phyloP scores from a whole-genome alignment of 2,888 invertebrate species.

The Hemicrepidius hirtus region DNA sequence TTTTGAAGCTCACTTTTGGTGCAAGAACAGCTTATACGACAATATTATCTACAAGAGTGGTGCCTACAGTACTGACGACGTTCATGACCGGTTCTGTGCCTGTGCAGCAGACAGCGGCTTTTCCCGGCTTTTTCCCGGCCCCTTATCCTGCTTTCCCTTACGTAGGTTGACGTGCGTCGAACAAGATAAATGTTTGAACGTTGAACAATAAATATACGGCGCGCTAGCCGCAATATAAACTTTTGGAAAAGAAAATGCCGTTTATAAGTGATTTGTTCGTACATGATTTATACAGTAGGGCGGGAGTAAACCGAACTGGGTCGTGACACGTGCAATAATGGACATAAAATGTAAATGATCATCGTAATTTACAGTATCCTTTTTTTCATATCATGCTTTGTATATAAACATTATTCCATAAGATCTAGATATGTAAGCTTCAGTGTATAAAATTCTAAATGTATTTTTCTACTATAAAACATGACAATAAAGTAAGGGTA shows the following conservation, averaged over 20 bases:
- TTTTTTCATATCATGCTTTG: slow-evolving; percentile 48
- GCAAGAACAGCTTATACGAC: slow-evolving; percentile 93
- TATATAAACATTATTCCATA: slow-evolving; percentile 48
- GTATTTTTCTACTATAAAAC: slow-evolving; percentile 34
- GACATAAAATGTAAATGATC: slow-evolving; percentile 52
- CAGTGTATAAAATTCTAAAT: slow-evolving; percentile 20
- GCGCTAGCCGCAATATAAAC: slow-evolving; percentile 47
- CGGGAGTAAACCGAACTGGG: slow-evolving; percentile 39
- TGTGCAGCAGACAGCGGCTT: slow-evolving; percentile 80
- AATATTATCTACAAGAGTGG: slow-evolving; percentile 86
- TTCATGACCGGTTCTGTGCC: slow-evolving; percentile 88
- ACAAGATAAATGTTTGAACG: slow-evolving; percentile 56
- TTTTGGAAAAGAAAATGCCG: slow-evolving; percentile 52
- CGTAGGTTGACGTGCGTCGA: slow-evolving; percentile 75
- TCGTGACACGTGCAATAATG: slow-evolving; percentile 57
- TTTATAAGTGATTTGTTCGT: slow-evolving; percentile 55
- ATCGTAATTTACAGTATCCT: slow-evolving; percentile 39
- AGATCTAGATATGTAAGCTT: slow-evolving; percentile 23
- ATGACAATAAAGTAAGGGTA: slow-evolving; percentile 33
- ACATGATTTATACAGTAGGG: slow-evolving; percentile 50
- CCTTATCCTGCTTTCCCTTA: slow-evolving; percentile 86
- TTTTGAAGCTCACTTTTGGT: slow-evolving; percentile 91
- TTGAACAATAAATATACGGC: slow-evolving; percentile 55
- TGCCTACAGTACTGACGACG: slow-evolving; percentile 89
- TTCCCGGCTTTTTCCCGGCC: slow-evolving; percentile 85